Percentiles rank a stretch among this genome's conserved stretches.
phyloP scores from a whole-genome alignment of 2,888 invertebrate species.

The Drosophila gaucha region DNA sequence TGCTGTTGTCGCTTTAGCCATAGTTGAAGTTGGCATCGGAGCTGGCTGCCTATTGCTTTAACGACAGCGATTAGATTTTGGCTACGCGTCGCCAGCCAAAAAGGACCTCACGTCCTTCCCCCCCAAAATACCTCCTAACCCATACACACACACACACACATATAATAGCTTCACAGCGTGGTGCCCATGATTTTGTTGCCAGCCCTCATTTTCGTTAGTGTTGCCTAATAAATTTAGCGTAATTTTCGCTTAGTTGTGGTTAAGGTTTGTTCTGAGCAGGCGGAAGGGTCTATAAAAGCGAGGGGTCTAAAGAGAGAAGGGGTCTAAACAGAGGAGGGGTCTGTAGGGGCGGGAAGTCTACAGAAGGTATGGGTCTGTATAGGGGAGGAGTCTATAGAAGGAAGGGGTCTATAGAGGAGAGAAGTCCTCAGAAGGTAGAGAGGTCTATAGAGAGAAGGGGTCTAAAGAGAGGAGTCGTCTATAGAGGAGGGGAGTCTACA shows the following conservation, averaged over 20 bases:
- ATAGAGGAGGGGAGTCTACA: no score
- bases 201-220: constrained; percentile 51
- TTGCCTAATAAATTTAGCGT: constrained; percentile 77
- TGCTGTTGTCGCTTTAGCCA: constrained; percentile 9
- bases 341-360: neutral
- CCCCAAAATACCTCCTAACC: neutral
- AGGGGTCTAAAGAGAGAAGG: neutral
- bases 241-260: constrained; percentile 72
- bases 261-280: constrained; percentile 28
- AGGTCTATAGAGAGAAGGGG: neutral
- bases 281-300: neutral
- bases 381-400: neutral
- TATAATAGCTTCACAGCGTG: constrained; percentile 12
- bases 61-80: constrained; percentile 68
- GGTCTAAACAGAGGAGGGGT: neutral
- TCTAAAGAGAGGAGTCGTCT: no score
- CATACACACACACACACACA: neutral
- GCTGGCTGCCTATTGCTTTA: constrained; percentile 55
- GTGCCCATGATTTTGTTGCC: constrained; percentile 42
- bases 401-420: neutral
- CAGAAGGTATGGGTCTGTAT: no score
- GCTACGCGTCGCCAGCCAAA: constrained; percentile 21
- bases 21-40: constrained; percentile 15
- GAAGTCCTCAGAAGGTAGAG: no score
- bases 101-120: neutral